Evolutionary conservation across 2,113 vertebrate species (phyloP).

Genomic region (Datnioides undecimradiatus): DNA sequence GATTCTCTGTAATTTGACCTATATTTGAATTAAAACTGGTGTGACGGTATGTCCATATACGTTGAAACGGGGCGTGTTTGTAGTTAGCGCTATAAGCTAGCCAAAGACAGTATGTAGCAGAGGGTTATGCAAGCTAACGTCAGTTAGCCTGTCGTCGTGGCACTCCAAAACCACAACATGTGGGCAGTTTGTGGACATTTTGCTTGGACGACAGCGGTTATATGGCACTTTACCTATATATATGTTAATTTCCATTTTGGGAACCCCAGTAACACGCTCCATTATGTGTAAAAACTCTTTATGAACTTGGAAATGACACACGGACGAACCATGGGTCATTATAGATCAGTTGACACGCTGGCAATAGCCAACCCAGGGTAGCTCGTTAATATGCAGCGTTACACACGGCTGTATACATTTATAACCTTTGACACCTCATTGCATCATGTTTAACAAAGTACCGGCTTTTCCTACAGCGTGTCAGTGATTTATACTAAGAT

Average conservation of each 20-base stretch:
- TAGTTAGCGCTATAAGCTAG: not conserved
- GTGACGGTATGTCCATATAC: not conserved
- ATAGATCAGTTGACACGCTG: slow-evolving; percentile 6
- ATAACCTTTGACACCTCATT: not conserved
- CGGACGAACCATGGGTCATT: not conserved
- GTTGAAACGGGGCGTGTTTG: not conserved
- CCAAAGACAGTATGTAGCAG: not conserved
- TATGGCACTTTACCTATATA: rapidly evolving
- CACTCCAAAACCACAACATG: slow-evolving; percentile 34
- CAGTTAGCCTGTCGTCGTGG: slow-evolving; percentile 65
- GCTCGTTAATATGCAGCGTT: not conserved
- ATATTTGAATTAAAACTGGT: not conserved
- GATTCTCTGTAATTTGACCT: not conserved
- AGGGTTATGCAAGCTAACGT: not conserved
- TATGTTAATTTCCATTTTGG: rapidly evolving
- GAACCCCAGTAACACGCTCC: rapidly evolving
- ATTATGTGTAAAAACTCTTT: not conserved
- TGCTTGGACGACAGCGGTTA: no score
- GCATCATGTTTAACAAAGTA: rapidly evolving
- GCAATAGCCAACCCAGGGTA: not conserved
- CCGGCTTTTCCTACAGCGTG: not conserved
- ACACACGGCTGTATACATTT: not conserved
- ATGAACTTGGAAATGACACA: slow-evolving; percentile 10
- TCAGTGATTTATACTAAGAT: not conserved
- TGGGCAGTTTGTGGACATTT: not conserved